Evolutionary conservation across 2,113 vertebrate genomes (phyloP).

Genomic region (Oreotragus oreotragus): DNA sequence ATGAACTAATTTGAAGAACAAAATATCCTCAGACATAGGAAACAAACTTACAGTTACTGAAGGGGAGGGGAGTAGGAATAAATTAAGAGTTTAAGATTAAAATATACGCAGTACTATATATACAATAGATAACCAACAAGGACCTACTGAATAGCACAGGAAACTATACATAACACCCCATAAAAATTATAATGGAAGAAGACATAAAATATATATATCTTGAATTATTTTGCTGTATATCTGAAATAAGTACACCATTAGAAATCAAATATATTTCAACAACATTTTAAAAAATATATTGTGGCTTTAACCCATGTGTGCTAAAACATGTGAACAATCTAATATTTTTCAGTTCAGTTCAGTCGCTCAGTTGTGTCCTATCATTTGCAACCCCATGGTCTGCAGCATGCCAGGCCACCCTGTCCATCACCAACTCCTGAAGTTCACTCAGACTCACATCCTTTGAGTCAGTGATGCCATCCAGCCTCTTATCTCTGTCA

Average conservation of each 20-base stretch:
- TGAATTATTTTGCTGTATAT: not conserved
- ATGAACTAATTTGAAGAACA: not conserved
- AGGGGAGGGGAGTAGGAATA: not conserved
- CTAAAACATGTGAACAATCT: not conserved
- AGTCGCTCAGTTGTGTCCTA: rapidly evolving
- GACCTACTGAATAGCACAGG: not conserved
- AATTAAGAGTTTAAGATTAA: not conserved
- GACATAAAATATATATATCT: not conserved
- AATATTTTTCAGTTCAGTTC: not conserved
- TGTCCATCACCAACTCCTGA: not conserved
- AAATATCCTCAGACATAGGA: not conserved
- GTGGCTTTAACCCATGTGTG: not conserved
- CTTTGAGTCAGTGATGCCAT: too few relatives aligned
- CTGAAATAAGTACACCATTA: not conserved
- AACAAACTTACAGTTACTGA: not conserved
- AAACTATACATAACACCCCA: not conserved
- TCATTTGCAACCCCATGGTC: not conserved
- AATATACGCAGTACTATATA: not conserved
- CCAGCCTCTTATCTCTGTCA: too few relatives aligned
- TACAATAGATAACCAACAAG: not conserved
- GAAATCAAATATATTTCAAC: not conserved
- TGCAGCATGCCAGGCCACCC: not conserved
- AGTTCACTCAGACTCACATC: not conserved
- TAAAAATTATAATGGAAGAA: not conserved
- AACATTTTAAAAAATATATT: not conserved